Evolutionary conservation across 2,888 invertebrate species (phyloP).

Genomic region (Agrotis clavis): DNA sequence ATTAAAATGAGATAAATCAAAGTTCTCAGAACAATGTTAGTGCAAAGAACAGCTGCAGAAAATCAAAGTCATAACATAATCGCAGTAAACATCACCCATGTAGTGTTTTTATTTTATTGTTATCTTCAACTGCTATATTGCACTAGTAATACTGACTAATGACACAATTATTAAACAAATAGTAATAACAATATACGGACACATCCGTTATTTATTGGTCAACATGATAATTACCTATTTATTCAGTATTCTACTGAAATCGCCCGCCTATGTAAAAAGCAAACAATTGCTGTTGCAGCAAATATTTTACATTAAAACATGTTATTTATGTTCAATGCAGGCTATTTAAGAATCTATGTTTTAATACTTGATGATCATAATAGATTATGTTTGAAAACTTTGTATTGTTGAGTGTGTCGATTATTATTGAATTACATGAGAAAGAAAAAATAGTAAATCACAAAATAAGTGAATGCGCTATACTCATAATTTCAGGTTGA

Average conservation of each 20-base stretch:
- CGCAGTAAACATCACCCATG: conserved; percentile 16
- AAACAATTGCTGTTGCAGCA: background rate
- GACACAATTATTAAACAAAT: background rate
- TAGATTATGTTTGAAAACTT: background rate
- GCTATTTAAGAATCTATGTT: background rate
- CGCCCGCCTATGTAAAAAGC: no score
- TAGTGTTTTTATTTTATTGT: conserved; percentile 12
- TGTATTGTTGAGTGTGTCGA: no score
- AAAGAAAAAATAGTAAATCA: no score
- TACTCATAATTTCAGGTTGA: no score
- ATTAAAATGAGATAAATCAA: background rate
- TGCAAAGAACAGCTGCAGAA: background rate
- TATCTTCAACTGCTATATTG: conserved; percentile 18
- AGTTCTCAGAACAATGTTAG: background rate
- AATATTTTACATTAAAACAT: background rate
- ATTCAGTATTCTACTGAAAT: background rate
- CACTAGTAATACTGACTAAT: conserved; percentile 9
- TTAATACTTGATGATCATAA: background rate
- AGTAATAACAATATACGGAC: conserved; percentile 7
- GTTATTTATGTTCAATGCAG: background rate
- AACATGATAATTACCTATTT: conserved; percentile 3
- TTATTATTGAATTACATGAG: no score
- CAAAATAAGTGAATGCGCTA: no score
- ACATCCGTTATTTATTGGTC: background rate
- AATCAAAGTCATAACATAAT: conserved; percentile 3